phyloP scores from a whole-genome alignment of 1,140 invertebrate species.

The Pemphigus obesinymphae region DNA sequence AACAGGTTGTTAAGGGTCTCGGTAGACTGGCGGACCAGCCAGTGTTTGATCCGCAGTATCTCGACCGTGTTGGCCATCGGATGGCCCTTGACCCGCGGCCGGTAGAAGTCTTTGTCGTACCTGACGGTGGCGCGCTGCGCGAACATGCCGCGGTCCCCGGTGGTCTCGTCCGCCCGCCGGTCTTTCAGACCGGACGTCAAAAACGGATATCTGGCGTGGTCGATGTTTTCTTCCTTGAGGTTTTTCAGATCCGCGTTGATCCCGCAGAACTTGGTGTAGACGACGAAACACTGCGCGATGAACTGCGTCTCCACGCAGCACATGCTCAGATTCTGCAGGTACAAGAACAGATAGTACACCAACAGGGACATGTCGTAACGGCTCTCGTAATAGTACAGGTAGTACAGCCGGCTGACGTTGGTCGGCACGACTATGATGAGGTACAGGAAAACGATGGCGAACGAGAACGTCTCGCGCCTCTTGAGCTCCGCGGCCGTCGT shows the following conservation, averaged over 20 bases:
- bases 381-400: background rate
- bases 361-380: background rate
- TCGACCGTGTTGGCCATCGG: slow-evolving; percentile 4
- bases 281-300: background rate
- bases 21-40: background rate
- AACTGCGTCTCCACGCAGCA: slow-evolving; percentile 20
- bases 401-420: background rate
- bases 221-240: background rate
- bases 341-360: background rate
- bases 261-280: background rate
- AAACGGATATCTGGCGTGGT: background rate
- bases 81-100: background rate
- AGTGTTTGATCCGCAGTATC: background rate
- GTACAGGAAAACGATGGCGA: background rate
- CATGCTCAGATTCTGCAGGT: background rate
- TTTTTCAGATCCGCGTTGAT: background rate
- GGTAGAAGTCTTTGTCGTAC: slow-evolving; percentile 10
- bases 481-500: background rate
- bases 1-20: background rate
- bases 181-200: background rate
- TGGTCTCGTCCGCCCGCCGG: no score
- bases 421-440: background rate
- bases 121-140: no score
- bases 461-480: background rate
- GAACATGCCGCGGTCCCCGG: no score